phyloP scores from a whole-genome alignment of 1,140 invertebrate species.

The Cydia pomonella region DNA sequence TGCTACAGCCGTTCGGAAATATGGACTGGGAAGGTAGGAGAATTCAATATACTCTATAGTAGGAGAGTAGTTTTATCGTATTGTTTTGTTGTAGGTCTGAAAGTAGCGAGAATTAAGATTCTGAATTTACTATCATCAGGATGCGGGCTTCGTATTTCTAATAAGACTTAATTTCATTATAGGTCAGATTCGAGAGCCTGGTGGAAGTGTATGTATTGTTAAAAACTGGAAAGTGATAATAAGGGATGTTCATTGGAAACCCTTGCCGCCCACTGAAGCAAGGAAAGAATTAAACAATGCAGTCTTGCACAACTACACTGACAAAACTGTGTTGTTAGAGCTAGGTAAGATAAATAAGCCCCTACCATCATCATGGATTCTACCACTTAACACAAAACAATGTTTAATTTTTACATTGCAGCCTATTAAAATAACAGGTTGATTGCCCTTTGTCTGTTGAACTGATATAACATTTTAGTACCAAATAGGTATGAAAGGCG shows the following conservation, averaged over 20 bases:
- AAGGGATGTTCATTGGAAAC: constrained; percentile 89
- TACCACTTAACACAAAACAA: too few relatives aligned
- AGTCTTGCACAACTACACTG: constrained; percentile 86
- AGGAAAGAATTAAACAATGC: constrained; percentile 94
- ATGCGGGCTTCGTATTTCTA: constrained; percentile 20
- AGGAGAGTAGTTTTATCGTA: neutral
- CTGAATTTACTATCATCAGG: neutral
- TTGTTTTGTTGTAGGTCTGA: neutral
- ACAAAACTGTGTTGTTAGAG: constrained; percentile 79
- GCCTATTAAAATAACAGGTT: too few relatives aligned
- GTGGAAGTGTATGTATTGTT: constrained; percentile 86
- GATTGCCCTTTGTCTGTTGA: too few relatives aligned
- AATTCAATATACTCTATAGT: too few relatives aligned
- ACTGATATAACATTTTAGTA: too few relatives aligned
- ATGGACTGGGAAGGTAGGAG: constrained; percentile 69
- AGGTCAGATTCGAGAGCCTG: constrained; percentile 93
- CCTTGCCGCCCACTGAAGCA: constrained; percentile 90
- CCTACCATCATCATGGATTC: too few relatives aligned
- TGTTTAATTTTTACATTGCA: constrained; percentile 4
- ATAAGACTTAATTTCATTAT: constrained; percentile 38
- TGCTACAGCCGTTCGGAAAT: constrained; percentile 91
- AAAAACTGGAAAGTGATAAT: constrained; percentile 91
- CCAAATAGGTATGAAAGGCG: too few relatives aligned
- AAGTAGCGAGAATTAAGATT: neutral
- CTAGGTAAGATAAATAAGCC: constrained; percentile 52